Base-by-base conservation (phyloP, 2,113 vertebrate species). In the Pterocles orientalis region DNA sequence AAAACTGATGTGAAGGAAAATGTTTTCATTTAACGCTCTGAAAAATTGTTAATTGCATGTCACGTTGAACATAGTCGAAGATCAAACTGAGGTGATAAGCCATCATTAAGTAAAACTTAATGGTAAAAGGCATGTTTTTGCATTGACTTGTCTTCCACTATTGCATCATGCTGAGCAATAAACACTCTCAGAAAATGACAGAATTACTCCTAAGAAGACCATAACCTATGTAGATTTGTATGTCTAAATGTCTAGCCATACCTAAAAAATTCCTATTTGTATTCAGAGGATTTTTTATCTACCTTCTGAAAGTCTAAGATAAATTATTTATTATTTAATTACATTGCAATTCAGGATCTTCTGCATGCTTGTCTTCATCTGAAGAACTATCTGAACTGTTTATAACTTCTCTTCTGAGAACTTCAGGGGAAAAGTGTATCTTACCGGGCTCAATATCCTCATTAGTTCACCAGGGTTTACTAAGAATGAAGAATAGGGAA, bases 1-100 rank as follows among this genome's bases (percentile, higher is more conserved):
- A 92, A 79, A 87, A 8, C 41, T 53, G 14, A 72, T 5, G 16
- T 76, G 39, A 75, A 54, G 69, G 28, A 68, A 9, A 7, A 18
- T 25, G 24, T 51, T 88, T 81, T 83, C 18, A 64, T 65, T 82
- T 39, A 79, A 88, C 45, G 2, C 14, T 80, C 68, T 72, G 24
- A 65, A 72, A 92, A 69, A 48, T 76, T 88, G 82, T 92, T 86
- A 87, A 90, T 81, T 95, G 56, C 64, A 77, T 86, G 62, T 92
- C 69, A 90, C 68, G 86, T 15, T 64, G 54, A 86, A 75, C 7
- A 17, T 6, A 66, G 64, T 2, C 1, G 7, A 85, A 93, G 96
- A 79, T 69, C 79, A 93, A 72, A 41, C 33, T 79, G 45, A 93
- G 70, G 76, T 90, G 69, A 72, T 18, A 15, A 87, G 36, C 3